Base-by-base conservation (phyloP, 2,888 invertebrate species). In the Smittia aterrima region DNA sequence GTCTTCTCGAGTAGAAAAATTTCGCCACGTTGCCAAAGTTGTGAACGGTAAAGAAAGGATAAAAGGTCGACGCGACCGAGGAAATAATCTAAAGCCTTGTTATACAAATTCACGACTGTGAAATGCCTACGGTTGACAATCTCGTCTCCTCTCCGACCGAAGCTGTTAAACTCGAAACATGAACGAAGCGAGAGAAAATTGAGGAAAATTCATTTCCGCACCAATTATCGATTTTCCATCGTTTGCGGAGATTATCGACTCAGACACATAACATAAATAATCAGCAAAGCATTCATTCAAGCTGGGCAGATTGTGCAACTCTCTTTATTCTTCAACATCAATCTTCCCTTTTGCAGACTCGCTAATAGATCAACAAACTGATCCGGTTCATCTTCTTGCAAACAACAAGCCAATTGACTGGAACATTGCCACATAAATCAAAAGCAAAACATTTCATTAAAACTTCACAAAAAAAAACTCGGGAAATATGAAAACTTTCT, bases 231-330 rank as follows among this genome's bases (percentile, higher is more conserved):
- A 58, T 58, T 20, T 20, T 22, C 58, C 58, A 58, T 18, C 22
- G 58, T 58, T 22, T 20, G 18, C 9, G 9, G 18, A 58, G 58
- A 58, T 58, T 47, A 47, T 47, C 47, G 47, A 47, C 47, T 47
- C 47, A 47, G 47, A 47, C 47, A 47, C 47, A 58, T 58, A 58
- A 58, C 58, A 58, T 58, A 58, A 58, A 58, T 58, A 58, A 47
- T 47, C 47, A 47, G 11, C 47, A 47, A 20, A 4, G n/a, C n/a
- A n/a, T n/a, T n/a, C 58, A 11, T 58, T 58, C 20, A 7, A 58
- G 18, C 22, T 4, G 20, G 18, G 22, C 58, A n/a, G 22, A 20
- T 58, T 58, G 58, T 58, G 58, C 58, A 58, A 58, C 11, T 20
- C 4, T n/a, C 7, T 22, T 58, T n/a, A 2, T 58, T 47, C n/a